A percentile compares a stretch with the other conserved stretches of the same genome.
Evolutionary conservation across 2,113 vertebrate species (phyloP).

Genomic region (Platysteira castanea): DNA sequence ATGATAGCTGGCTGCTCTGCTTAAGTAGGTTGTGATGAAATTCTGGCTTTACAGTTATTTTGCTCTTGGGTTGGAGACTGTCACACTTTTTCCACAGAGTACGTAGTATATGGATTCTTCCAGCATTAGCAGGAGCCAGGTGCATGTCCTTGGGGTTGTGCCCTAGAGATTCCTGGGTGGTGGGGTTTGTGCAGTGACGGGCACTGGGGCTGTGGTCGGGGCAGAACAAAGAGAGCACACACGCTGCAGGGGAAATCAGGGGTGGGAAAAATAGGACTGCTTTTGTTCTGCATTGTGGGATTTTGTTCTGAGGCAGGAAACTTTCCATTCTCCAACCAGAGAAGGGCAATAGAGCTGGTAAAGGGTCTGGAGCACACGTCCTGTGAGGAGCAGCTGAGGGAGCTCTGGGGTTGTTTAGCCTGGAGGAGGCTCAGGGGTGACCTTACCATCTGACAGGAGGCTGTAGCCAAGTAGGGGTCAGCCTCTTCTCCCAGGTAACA

Average conservation of each 20-base stretch:
- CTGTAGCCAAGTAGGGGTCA: rapidly evolving
- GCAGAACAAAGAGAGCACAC: rapidly evolving
- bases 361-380: not conserved
- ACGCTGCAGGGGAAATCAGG: rapidly evolving
- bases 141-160: rapidly evolving
- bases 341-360: not conserved
- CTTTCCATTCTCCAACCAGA: not conserved
- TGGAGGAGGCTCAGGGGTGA: not conserved
- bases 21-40: not conserved
- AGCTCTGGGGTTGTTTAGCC: not conserved
- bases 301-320: not conserved
- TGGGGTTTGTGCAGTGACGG: not conserved
- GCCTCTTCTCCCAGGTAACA: not conserved
- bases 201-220: rapidly evolving
- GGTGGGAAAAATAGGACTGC: not conserved
- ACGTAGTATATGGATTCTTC: rapidly evolving
- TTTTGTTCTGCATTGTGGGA: not conserved
- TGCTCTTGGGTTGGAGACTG: not conserved
- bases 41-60: not conserved
- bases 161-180: rapidly evolving
- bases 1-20: not conserved
- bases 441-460: not conserved
- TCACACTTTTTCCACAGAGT: not conserved
- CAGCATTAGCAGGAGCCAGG: not conserved
- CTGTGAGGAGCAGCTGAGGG: not conserved